These are phyloP conservation scores for Callocephalon fimbriatum DNA, from an alignment of 2,113 vertebrate species.

Conservation along the genomic window DNA sequence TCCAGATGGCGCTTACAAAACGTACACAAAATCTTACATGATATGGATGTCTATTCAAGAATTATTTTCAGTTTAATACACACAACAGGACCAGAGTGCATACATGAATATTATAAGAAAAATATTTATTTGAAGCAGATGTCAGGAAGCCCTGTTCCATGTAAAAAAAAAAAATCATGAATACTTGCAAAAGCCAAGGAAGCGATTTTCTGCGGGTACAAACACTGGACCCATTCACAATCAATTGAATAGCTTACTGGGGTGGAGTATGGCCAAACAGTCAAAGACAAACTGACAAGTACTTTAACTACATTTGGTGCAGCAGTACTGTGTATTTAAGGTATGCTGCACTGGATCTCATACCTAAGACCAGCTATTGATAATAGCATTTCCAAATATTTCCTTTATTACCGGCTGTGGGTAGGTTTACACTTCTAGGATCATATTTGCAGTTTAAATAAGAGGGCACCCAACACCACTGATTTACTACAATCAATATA, in stretches of 20 bases:
- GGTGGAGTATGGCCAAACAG: background rate
- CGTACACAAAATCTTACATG: conserved; percentile 60
- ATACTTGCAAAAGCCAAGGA: conserved; percentile 39
- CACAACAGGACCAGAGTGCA: conserved; percentile 68
- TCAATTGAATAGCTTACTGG: background rate
- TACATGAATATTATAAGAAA: conserved; percentile 63
- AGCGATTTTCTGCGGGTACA: conserved; percentile 57
- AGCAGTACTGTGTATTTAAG: background rate
- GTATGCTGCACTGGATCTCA: background rate
- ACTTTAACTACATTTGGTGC: background rate
- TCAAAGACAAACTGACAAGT: background rate
- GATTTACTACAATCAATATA: background rate
- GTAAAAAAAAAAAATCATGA: conserved; percentile 28
- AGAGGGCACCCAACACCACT: background rate
- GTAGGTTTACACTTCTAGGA: background rate
- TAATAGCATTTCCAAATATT: background rate
- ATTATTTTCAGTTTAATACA: conserved; percentile 73
- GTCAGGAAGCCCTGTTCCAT: conserved; percentile 65
- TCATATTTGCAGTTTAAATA: background rate
- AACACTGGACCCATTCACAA: conserved; percentile 70
- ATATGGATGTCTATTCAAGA: conserved; percentile 67
- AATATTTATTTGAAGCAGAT: conserved; percentile 77
- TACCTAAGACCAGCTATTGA: background rate
- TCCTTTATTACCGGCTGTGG: background rate
- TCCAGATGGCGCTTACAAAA: conserved; percentile 62